Conservation (phyloP, 2,113 vertebrate genomes). For the Microcebus ravelobensis region DNA sequence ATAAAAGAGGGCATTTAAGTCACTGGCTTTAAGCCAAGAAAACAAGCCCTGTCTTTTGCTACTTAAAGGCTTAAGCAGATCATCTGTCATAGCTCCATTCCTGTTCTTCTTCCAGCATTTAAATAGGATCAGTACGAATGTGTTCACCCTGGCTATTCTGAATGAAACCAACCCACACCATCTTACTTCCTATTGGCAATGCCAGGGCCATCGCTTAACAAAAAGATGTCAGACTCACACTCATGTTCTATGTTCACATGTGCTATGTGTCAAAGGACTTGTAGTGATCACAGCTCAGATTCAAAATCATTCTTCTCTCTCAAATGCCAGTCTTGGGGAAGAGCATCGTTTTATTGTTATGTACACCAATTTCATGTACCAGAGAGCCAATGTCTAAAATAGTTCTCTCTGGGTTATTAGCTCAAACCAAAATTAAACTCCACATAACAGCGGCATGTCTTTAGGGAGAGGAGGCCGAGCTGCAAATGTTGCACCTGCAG, state of each 20-base stretch:
- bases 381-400: neutral
- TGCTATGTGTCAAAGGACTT: fast-evolving
- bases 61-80: neutral
- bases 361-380: neutral
- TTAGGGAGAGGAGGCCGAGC: neutral
- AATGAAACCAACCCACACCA: neutral
- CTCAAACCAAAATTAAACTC: constrained; percentile 22
- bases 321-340: neutral
- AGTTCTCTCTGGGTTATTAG: neutral
- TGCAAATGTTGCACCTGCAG: neutral
- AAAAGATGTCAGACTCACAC: neutral
- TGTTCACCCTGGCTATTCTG: neutral
- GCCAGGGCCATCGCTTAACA: neutral
- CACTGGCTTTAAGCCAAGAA: constrained; percentile 7
- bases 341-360: neutral
- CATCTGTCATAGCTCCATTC: neutral
- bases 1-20: constrained; percentile 52
- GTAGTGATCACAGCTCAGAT: neutral
- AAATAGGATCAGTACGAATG: neutral
- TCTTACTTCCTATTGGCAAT: neutral
- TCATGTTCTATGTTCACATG: neutral
- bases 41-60: neutral
- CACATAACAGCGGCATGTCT: neutral
- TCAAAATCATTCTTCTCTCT: neutral
- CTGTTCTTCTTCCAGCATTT: neutral